Evolutionary conservation across 2,797 vertebrate genomes (phyloP), one percentile per base, ranked within the genome.

Genomic region (Pagetopsis macropterus): DNA sequence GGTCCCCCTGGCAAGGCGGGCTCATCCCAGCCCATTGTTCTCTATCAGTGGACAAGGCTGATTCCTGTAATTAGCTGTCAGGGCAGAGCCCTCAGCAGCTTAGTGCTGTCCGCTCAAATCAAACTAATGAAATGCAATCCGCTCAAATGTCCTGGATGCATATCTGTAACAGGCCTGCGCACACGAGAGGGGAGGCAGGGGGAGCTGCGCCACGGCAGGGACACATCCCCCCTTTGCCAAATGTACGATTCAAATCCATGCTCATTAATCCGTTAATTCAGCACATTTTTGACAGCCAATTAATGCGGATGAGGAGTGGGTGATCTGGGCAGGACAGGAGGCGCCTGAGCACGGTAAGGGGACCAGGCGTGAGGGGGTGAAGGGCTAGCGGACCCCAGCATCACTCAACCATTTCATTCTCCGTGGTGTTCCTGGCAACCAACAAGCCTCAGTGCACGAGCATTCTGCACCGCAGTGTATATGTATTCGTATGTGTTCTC

Each of bases 41-140:
- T 95, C 96, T 94, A 96, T 95, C 89, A 94, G 93, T 94, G 94
- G 95, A 96, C 94, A 94, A 94, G 91, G 94, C 96, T 97, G 96
- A 98, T 96, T 97, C 95, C 95, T 96, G 96, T 98, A 99, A 99
- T 99, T 99, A 98, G 96, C 97, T 98, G 97, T 98, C 97, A 98
- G 95, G 94, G 89, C 92, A 76, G 89, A 95, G 96, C 95, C 95
- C 94, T 96, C 95, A 96, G 96, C 96, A 98, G 96, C 95, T 97
- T 97, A 95, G 94, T 87, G 95, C 96, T 97, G 96, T 97, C 96
- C 94, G 94, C 94, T 97, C 96, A 94, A 96, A 97, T 99, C 95
- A 95, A 94, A 96, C 96, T 98, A 98, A 98, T 97, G 97, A 97
- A 97, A 98, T 94, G 94, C 96, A 97, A 96, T 95, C 95, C 95